Evolutionary conservation across 2,888 invertebrate species (phyloP), one percentile per base, ranked within the genome.

Genomic region (Dilophus febrilis): DNA sequence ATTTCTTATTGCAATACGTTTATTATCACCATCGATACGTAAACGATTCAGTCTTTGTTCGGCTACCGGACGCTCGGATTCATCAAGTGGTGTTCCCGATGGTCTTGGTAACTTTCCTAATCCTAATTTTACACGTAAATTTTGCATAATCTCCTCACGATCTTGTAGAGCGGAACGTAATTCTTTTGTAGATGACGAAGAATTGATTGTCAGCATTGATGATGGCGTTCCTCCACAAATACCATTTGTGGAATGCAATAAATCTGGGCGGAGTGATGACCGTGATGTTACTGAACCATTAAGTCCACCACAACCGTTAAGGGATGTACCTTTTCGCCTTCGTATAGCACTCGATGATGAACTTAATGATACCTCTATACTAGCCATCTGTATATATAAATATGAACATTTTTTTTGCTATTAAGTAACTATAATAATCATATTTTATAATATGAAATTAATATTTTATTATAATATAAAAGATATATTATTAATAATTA

Each of bases 131-230:
- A 60, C 56, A 42, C 62, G 53, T 27, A 62, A 48, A 49, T 72
- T 84, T 57, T 84, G 81, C 59, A 86, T 86, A 40, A 84, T 75
- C 37, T 80, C 76, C 55, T 86, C 86, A 52, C 84, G 84, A 59
- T 86, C 86, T 33, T 74, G 68, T 29, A 86, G 64, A 2, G 80
- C 77, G 37, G 76, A 71, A 42, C 76, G 70, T 46, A 79, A 65
- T 48, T 72, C 74, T 58, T 81, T 84, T 14, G 13, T 8, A 16
- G 10, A 10, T 4, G 14, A 14, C 4, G 13, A 2, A 11, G 64
- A 59, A 50, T 57, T 58, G 4, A 8, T 8, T 8, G 22, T 48
- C 40, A 48, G 49, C 45, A 40, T 55, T 55, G 41, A 56, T 55
- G 8, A 13, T 31, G 17, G n/a, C 32, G 30, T 6, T 22, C 8